Evolutionary conservation across 1,140 invertebrate genomes (phyloP).

Genomic region (Aphelinus certus): DNA sequence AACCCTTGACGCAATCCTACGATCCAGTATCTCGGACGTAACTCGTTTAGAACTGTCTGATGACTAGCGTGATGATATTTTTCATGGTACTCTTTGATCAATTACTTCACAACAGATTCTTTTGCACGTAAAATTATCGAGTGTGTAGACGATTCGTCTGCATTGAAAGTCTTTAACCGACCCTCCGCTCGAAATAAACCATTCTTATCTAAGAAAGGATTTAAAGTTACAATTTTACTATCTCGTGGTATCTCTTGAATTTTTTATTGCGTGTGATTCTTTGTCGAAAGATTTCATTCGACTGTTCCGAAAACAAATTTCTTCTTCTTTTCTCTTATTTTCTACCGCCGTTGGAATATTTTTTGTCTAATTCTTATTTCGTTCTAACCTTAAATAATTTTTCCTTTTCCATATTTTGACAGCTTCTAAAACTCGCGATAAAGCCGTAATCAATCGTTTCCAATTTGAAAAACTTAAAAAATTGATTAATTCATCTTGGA

Average conservation of each 20-base stretch:
- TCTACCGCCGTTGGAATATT: not conserved
- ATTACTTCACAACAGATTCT: not conserved
- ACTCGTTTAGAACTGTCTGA: constrained; percentile 45
- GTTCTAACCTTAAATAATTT: not conserved
- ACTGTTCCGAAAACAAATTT: not conserved
- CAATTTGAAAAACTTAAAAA: not conserved
- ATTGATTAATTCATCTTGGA: not conserved
- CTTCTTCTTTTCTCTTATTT: not conserved
- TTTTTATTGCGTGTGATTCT: not conserved
- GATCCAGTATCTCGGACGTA: constrained; percentile 46
- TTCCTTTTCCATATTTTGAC: not conserved
- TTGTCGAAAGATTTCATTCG: not conserved
- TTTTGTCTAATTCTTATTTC: not conserved
- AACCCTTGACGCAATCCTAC: constrained; percentile 33
- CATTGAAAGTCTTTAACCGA: not conserved
- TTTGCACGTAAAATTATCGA: constrained; percentile 30
- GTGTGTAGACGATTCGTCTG: not conserved
- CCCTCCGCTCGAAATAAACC: not conserved
- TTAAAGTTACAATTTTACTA: not conserved
- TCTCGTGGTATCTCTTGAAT: not conserved
- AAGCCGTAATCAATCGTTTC: not conserved
- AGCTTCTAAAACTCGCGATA: not conserved
- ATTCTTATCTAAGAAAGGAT: constrained; percentile 3
- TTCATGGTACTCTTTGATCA: constrained; percentile 41
- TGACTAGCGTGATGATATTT: constrained; percentile 33